Evolutionary conservation across 2,797 vertebrate genomes (phyloP).

Genomic region (Lutjanus argentimaculatus): DNA sequence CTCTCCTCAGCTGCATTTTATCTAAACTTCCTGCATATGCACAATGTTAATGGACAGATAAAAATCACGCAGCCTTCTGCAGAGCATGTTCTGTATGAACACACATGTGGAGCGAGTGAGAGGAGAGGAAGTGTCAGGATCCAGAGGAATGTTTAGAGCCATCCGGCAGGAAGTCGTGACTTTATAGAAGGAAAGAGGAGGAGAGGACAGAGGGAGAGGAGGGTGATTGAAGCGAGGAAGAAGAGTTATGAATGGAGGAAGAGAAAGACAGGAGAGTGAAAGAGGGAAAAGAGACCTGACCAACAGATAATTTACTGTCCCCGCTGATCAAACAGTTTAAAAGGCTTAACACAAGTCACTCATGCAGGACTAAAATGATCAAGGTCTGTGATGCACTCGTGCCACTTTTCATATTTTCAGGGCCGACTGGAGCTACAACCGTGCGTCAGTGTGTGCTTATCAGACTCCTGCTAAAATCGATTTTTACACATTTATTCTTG

Average conservation of each 20-base stretch:
- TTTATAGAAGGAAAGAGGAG: conserved; percentile 9
- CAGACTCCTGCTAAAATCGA: neutral
- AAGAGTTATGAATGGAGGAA: conserved; percentile 9
- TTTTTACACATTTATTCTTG: neutral
- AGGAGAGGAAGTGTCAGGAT: conserved; percentile 33
- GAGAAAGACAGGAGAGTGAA: neutral
- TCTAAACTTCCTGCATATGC: neutral
- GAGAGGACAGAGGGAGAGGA: neutral
- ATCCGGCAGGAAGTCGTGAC: conserved; percentile 40
- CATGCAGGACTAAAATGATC: neutral
- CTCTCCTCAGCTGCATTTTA: neutral
- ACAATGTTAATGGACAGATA: neutral
- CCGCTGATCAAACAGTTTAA: neutral
- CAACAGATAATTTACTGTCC: neutral
- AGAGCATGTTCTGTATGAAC: neutral
- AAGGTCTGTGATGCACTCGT: neutral
- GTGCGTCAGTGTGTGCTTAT: neutral
- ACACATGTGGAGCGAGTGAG: conserved; percentile 15
- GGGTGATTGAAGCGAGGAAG: neutral
- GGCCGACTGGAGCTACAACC: neutral
- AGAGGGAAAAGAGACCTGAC: neutral
- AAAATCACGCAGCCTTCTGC: neutral
- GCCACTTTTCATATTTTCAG: neutral
- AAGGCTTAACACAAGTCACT: neutral
- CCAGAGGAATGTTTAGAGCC: conserved; percentile 53